Base-by-base conservation (phyloP, 2,888 invertebrate species). In the Rambutsinella grinnellia region DNA sequence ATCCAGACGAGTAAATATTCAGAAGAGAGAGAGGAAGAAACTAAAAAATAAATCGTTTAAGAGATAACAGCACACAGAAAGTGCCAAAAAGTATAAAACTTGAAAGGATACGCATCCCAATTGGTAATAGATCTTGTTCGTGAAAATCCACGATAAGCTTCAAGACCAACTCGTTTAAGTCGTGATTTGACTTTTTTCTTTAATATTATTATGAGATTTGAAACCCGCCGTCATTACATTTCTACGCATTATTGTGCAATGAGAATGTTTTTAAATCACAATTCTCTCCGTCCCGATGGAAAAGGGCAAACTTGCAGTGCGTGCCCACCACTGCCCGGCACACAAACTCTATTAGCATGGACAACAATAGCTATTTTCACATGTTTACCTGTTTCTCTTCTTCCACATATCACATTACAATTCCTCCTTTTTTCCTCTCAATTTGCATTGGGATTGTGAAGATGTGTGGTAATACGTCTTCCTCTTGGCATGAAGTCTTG, bases 331-430 rank as follows among this genome's bases (percentile, higher is more conserved):
- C 54, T 62, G 56, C 62, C 69, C 51, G 49, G 58, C 69, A 24
- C 47, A 62, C 63, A 71, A 71, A 63, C 70, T 47, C 63, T 46
- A 61, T 69, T 61, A 69, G 44, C 70, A 71, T 71, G 70, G 70
- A 71, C 70, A 67, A 67, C 21, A 17, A 67, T 23, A 63, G 57
- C 51, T 51, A 46, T 46, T 47, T 36, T 13, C 17, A 19, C n/a
- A 15, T 61, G 47, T 26, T 21, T 28, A 63, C 15, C n/a, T 1
- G 17, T 49, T 8, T 3, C 21, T 44, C 8, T 36, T 8, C 19
- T 27, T 21, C 5, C 15, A n/a, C n/a, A n/a, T n/a, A n/a, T n/a
- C n/a, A n/a, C n/a, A n/a, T n/a, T n/a, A n/a, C n/a, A n/a, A n/a
- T n/a, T n/a, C n/a, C n/a, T n/a, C 58, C 15, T 2, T 21, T 21